phyloP scores from a whole-genome alignment of 2,888 invertebrate genomes.

The Adelphocoris suturalis region DNA sequence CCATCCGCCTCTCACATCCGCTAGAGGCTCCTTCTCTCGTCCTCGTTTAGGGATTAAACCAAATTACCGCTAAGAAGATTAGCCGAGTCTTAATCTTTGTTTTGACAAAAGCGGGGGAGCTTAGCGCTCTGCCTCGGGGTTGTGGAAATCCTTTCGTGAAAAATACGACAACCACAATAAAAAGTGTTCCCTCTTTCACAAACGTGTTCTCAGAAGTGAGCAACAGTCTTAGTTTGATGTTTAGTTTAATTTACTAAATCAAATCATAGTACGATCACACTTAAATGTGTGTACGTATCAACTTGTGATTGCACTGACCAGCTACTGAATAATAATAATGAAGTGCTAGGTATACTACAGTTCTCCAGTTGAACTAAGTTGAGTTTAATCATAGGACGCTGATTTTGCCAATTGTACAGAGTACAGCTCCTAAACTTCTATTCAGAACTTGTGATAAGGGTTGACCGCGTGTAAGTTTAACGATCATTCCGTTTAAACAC shows the following conservation, averaged over 20 bases:
- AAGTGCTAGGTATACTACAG: no score
- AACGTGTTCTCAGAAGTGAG: neutral
- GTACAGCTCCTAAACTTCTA: no score
- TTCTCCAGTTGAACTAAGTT: no score
- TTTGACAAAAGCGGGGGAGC: conserved; percentile 47
- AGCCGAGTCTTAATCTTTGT: conserved; percentile 52
- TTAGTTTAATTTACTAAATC: neutral
- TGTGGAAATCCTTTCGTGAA: neutral
- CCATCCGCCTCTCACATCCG: neutral
- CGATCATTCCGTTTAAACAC: no score
- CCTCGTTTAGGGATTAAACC: conserved; percentile 43
- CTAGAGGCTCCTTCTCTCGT: neutral
- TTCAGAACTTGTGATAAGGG: no score
- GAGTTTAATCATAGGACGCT: no score
- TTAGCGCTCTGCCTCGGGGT: neutral
- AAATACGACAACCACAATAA: conserved; percentile 2
- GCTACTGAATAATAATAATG: no score
- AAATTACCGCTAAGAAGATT: conserved; percentile 45
- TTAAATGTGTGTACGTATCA: no score
- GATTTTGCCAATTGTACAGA: no score
- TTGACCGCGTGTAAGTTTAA: no score
- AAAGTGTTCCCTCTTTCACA: neutral
- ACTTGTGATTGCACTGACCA: no score
- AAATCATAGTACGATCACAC: neutral
- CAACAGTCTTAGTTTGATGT: neutral